Conservation (phyloP, 2,113 vertebrate genomes). For the Pandion haliaetus region DNA sequence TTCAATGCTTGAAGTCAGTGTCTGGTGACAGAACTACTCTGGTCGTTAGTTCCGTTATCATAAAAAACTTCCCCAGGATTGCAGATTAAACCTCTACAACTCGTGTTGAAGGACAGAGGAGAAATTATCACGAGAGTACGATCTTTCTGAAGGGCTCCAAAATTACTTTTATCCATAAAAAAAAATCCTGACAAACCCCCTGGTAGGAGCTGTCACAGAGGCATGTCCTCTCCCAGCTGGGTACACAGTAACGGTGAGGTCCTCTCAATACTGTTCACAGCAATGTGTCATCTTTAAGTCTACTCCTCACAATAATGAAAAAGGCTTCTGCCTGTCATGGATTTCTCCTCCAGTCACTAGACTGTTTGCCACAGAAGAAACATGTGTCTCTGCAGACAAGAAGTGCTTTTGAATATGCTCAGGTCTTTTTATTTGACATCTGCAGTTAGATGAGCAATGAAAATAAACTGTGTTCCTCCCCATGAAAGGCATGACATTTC, state of each 20-base stretch:
- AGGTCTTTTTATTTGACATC: neutral
- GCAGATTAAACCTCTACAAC: neutral
- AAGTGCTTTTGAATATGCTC: neutral
- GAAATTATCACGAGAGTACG: neutral
- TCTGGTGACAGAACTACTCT: neutral
- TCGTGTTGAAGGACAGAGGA: neutral
- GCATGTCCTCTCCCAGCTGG: neutral
- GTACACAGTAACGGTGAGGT: neutral
- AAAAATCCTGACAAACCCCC: neutral
- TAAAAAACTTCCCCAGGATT: neutral
- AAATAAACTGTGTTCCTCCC: neutral
- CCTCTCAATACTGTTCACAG: neutral
- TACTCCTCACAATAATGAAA: neutral
- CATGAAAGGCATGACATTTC: neutral
- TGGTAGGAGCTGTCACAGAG: neutral
- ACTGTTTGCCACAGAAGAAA: neutral
- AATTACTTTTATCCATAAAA: neutral
- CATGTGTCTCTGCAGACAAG: neutral
- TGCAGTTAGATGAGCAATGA: neutral
- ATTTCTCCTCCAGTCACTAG: neutral
- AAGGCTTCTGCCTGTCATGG: neutral
- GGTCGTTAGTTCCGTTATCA: neutral
- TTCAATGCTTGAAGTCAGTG: neutral
- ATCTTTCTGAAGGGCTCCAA: neutral
- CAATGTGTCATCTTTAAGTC: neutral